These are phyloP conservation scores for Scalopus aquaticus DNA, from an alignment of 2,113 vertebrate species.

Conservation along the genomic window DNA sequence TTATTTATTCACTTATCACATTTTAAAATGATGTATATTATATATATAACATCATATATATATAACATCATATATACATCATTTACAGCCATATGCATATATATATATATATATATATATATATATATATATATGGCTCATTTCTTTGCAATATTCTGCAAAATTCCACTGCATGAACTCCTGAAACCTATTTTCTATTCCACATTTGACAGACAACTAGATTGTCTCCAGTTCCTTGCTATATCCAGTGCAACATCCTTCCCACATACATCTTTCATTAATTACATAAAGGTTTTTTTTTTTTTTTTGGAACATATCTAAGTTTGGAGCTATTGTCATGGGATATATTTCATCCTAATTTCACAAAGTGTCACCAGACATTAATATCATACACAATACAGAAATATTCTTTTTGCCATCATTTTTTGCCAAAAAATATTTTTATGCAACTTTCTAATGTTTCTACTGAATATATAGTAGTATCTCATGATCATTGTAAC, in stretches of 20 bases:
- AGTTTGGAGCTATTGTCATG: neutral
- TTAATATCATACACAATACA: neutral
- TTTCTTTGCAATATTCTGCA: neutral
- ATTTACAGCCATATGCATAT: too few species aligned
- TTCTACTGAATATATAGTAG: neutral
- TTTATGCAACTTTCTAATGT: neutral
- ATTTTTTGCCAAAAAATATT: neutral
- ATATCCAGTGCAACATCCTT: neutral
- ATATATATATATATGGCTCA: neutral
- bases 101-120: too few species aligned
- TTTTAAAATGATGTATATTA: neutral
- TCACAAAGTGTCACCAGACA: neutral
- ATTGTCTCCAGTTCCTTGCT: neutral
- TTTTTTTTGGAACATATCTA: neutral
- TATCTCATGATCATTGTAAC: neutral
- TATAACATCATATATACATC: too few species aligned
- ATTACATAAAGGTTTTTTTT: neutral
- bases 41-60: too few species aligned
- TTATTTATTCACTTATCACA: neutral
- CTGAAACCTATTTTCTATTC: neutral
- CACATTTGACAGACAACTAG: neutral
- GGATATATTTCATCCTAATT: neutral
- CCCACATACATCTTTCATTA: neutral
- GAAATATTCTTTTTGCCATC: neutral
- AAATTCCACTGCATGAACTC: neutral